A percentile compares a stretch with the other conserved stretches of the same genome.
Conservation (phyloP, 2,113 vertebrate genomes). For the Paradoxurus hermaphroditus region DNA sequence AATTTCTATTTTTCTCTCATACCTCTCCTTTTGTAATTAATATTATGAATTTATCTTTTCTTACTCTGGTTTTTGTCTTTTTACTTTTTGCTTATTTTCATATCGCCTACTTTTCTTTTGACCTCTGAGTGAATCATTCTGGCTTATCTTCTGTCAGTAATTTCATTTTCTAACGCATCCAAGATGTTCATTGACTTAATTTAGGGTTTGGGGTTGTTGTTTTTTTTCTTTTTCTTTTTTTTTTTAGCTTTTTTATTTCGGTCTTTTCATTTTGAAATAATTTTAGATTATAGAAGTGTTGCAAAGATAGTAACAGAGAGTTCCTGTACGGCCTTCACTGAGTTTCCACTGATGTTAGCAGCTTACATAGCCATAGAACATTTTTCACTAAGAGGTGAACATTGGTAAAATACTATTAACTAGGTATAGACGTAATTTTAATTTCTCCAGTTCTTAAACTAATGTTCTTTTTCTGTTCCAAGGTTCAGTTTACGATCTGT, state of each 20-base stretch:
- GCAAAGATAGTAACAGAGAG: not conserved
- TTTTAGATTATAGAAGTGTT: not conserved
- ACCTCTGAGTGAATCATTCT: not conserved
- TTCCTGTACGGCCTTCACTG: not conserved
- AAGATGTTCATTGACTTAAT: not conserved
- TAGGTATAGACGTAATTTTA: not conserved
- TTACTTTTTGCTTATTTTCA: not conserved
- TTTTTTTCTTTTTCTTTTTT: not conserved
- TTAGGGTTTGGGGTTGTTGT: not conserved
- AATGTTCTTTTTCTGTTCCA: not conserved
- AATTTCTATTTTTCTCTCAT: not conserved
- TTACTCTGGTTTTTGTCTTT: not conserved
- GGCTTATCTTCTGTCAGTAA: not conserved
- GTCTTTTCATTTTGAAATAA: not conserved
- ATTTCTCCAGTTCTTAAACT: not conserved
- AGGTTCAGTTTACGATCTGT: not conserved
- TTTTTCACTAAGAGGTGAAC: not conserved
- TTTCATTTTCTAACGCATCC: not conserved
- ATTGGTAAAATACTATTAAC: not conserved
- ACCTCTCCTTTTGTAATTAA: not conserved
- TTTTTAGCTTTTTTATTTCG: not conserved
- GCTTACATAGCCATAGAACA: not conserved
- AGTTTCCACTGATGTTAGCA: not conserved
- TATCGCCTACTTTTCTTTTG: not conserved
- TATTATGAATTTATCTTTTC: not conserved